Percentiles rank a stretch among this genome's conserved stretches.
These are phyloP conservation scores for Eidolon helvum DNA, from an alignment of 2,113 vertebrate genomes.

Conservation along the genomic window DNA sequence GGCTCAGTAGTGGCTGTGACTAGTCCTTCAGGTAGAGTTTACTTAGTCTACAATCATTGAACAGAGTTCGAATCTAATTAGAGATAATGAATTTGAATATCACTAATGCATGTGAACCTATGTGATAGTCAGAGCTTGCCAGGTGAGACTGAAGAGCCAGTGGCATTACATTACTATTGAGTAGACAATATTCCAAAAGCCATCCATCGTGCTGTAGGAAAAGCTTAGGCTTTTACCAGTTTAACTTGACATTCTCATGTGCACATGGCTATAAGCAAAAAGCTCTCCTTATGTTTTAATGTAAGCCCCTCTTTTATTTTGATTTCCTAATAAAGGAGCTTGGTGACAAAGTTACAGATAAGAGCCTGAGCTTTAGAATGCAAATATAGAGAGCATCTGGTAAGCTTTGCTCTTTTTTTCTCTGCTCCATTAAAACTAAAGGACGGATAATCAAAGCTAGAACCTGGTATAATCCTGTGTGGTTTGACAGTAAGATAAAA, in stretches of 20 bases:
- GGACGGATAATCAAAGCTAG: background rate
- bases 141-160: background rate
- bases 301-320: background rate
- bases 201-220: background rate
- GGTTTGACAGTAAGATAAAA: slow-evolving; percentile 4
- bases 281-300: background rate
- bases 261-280: background rate
- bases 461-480: background rate
- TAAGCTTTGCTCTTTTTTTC: background rate
- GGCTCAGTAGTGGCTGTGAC: background rate
- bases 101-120: background rate
- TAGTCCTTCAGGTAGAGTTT: background rate
- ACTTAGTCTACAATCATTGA: background rate
- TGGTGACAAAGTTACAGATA: background rate
- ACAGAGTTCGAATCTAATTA: background rate
- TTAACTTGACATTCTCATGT: background rate
- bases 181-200: background rate
- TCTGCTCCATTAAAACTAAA: slow-evolving; percentile 31
- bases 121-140: background rate
- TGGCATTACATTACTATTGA: background rate
- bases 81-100: background rate
- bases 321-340: background rate
- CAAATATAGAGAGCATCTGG: background rate
- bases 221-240: background rate
- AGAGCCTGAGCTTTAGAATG: background rate